Base-by-base conservation (phyloP, 2,888 invertebrate genomes). In the Agriotes lineatus region DNA sequence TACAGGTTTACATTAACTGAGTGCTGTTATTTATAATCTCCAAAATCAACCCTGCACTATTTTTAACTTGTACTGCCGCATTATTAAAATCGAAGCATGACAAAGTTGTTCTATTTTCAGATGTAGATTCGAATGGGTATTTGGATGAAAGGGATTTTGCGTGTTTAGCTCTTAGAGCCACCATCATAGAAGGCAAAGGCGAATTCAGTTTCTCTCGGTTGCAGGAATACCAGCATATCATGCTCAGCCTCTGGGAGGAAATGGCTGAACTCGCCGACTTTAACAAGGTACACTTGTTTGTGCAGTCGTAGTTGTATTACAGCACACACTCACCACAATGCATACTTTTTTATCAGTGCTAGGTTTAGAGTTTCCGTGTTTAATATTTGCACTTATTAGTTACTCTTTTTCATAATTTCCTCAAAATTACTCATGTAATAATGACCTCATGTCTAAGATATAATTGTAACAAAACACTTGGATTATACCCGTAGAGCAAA, bases 181-280 rank as follows among this genome's bases (percentile, higher is more conserved):
- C 94, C 71, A 88, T 94, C 52, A 89, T 94, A 63, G 94, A 94
- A 80, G 93, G 94, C 74, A 93, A 93, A 79, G 94, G 94, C 19
- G 92, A 93, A 80, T 94, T 93, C 84, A 92, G 90, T 80, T 83
- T 88, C 61, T 87, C 87, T 2, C 88, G 90, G 18, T 87, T 93
- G 67, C 90, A 91, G 79, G 93, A 93, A 82, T 93, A 94, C 85
- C 90, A 93, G 82, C 93, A 93, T 82, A 88, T 94, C 74, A 94
- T 94, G 94, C 85, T 90, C 61, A 92, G 93, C 76, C 87, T 94
- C 18, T 95, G 94, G 94, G 93, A 93, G 79, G 94, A 95, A 86
- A 93, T 95, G 75, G 90, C 94, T 0, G 92, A 93, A 78, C 86
- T 95, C 73, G 94, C 94, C 33, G 94, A 95, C 86, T 94, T 94